Percentiles rank a stretch among this genome's conserved stretches.
phyloP scores from a whole-genome alignment of 1,140 invertebrate species.

The Aporrectodea caliginosa region DNA sequence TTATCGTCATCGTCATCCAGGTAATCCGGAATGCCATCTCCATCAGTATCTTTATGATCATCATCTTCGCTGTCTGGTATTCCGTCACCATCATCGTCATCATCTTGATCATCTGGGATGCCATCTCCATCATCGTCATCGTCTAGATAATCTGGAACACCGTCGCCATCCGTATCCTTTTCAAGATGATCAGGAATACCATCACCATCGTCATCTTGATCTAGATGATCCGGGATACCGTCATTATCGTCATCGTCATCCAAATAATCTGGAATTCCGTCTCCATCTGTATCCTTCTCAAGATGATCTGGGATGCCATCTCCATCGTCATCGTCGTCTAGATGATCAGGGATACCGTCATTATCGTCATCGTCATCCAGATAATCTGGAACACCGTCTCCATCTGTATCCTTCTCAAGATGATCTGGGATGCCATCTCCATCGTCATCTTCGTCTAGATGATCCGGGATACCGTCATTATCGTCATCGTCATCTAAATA shows the following conservation, averaged over 20 bases:
- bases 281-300: constrained; percentile 3
- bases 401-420: no score
- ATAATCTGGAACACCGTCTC: no score
- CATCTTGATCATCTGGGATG: constrained; percentile 43
- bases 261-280: constrained; percentile 15
- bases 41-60: no score
- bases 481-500: constrained; percentile 45
- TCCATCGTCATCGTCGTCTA: no score
- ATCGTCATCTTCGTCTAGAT: no score
- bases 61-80: constrained; percentile 39
- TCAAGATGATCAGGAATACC: no score
- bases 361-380: constrained; percentile 33
- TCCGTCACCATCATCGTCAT: constrained; percentile 45
- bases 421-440: no score
- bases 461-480: constrained; percentile 44
- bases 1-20: no score
- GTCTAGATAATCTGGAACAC: constrained; percentile 36
- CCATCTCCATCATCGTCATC: constrained; percentile 46
- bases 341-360: constrained; percentile 34
- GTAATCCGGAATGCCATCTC: no score
- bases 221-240: constrained; percentile 12
- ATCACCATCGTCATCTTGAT: constrained; percentile 27
- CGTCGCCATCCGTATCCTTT: constrained; percentile 42
- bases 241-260: constrained; percentile 18
- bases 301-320: no score